Conservation (phyloP, 1,140 invertebrate genomes). For the Conopomorpha cramerella region DNA sequence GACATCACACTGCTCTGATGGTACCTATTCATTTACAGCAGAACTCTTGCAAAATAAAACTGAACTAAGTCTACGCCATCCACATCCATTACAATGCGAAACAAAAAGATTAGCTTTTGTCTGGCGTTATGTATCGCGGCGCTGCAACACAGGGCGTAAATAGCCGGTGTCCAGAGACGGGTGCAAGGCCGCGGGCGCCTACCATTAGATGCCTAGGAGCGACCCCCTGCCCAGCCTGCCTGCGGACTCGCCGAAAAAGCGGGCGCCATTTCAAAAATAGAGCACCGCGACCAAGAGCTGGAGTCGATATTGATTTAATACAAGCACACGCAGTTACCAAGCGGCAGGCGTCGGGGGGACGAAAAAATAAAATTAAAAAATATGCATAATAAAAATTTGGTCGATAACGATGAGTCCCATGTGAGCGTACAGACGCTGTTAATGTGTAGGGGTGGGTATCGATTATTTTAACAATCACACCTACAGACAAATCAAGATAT, state of each 20-base stretch:
- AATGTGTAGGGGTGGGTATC: constrained; percentile 36
- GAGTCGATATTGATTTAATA: constrained; percentile 51
- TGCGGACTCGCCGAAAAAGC: constrained; percentile 28
- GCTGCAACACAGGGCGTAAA: too few species aligned
- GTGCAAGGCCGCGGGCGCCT: constrained; percentile 2
- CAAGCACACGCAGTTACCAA: constrained; percentile 26
- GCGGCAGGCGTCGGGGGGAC: constrained; percentile 10
- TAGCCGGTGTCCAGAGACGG: too few species aligned
- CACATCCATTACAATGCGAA: constrained; percentile 1
- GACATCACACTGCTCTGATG: too few species aligned
- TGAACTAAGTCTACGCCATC: neutral
- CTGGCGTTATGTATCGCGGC: constrained; percentile 1
- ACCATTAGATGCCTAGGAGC: too few species aligned
- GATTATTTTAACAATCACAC: constrained; percentile 50
- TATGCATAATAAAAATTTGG: constrained; percentile 58
- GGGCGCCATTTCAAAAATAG: constrained; percentile 13
- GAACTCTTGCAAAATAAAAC: constrained; percentile 1
- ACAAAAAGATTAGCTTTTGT: constrained; percentile 4
- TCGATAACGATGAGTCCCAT: constrained; percentile 31
- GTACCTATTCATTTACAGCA: too few species aligned
- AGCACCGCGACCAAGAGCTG: constrained; percentile 22
- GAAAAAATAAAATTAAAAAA: constrained; percentile 56
- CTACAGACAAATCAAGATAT: too few species aligned
- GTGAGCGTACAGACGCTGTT: constrained; percentile 22
- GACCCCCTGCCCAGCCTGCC: too few species aligned